These are phyloP conservation scores for Telmatherina bonti DNA, from an alignment of 2,797 vertebrate genomes.

Conservation along the genomic window DNA sequence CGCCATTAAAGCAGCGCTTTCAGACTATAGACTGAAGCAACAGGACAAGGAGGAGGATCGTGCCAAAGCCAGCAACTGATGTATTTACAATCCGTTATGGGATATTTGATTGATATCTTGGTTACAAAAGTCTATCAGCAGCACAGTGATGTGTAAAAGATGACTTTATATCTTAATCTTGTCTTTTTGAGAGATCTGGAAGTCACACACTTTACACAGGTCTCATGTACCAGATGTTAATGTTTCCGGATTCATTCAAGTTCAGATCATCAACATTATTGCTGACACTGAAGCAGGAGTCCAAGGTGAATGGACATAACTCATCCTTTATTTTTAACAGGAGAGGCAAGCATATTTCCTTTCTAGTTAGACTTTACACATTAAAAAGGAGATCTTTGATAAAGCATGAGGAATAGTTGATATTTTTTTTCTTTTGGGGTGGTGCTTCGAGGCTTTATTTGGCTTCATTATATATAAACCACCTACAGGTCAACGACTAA, in stretches of 20 bases:
- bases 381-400: not conserved
- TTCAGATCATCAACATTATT: slow-evolving; percentile 12
- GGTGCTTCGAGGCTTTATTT: slow-evolving; percentile 54
- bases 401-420: not conserved
- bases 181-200: slow-evolving; percentile 1
- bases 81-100: not conserved
- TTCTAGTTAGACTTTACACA: slow-evolving; percentile 2
- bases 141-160: slow-evolving; percentile 5
- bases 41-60: slow-evolving; percentile 60
- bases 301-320: not conserved
- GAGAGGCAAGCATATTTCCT: not conserved
- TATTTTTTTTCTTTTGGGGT: slow-evolving; percentile 17
- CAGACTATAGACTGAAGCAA: slow-evolving; percentile 91
- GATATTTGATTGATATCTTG: not conserved
- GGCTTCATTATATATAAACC: slow-evolving; percentile 42
- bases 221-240: slow-evolving; percentile 19
- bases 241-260: slow-evolving; percentile 3
- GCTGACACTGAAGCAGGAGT: not conserved
- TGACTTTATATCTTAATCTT: not conserved
- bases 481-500: slow-evolving; percentile 3
- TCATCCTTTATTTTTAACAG: not conserved
- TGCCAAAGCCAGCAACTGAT: slow-evolving; percentile 57
- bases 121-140: not conserved
- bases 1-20: slow-evolving; percentile 92
- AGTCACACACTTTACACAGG: not conserved